Evolutionary conservation across 2,113 vertebrate genomes (phyloP).

Genomic region (Brachyhypopomus occidentalis): DNA sequence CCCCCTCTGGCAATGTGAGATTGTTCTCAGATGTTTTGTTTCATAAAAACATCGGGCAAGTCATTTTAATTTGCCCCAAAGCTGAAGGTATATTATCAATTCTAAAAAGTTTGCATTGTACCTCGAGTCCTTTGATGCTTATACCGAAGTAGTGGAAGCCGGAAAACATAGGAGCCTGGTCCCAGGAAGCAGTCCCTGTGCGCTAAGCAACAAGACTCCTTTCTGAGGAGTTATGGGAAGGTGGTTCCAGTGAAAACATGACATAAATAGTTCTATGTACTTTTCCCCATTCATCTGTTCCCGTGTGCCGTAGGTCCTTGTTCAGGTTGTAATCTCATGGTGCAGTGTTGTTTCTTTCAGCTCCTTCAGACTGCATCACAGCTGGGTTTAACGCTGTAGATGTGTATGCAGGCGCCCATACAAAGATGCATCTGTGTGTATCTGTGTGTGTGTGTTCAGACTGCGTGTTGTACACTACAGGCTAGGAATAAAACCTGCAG

Average conservation of each 20-base stretch:
- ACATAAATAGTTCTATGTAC: not conserved
- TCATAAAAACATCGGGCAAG: not conserved
- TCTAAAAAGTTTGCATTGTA: not conserved
- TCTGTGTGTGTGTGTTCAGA: not conserved
- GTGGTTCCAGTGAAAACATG: slow-evolving; percentile 3
- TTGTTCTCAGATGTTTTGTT: not conserved
- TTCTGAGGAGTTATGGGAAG: not conserved
- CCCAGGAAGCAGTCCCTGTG: not conserved
- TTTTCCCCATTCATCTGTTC: not conserved
- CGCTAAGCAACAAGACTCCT: not conserved
- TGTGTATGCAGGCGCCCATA: not conserved
- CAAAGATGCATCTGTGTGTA: not conserved
- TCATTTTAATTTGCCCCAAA: not conserved
- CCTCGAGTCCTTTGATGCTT: not conserved
- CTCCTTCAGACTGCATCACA: not conserved
- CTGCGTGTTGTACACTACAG: not conserved
- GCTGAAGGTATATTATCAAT: not conserved
- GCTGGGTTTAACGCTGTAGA: not conserved
- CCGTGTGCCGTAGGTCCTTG: not conserved
- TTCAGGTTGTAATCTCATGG: slow-evolving; percentile 3
- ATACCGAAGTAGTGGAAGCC: not conserved
- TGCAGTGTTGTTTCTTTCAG: not conserved
- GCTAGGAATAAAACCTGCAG: not conserved
- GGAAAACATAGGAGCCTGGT: not conserved
- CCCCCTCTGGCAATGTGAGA: not conserved